These are phyloP conservation scores for Desmodus rotundus DNA, from an alignment of 2,113 vertebrate genomes.

Conservation along the genomic window DNA sequence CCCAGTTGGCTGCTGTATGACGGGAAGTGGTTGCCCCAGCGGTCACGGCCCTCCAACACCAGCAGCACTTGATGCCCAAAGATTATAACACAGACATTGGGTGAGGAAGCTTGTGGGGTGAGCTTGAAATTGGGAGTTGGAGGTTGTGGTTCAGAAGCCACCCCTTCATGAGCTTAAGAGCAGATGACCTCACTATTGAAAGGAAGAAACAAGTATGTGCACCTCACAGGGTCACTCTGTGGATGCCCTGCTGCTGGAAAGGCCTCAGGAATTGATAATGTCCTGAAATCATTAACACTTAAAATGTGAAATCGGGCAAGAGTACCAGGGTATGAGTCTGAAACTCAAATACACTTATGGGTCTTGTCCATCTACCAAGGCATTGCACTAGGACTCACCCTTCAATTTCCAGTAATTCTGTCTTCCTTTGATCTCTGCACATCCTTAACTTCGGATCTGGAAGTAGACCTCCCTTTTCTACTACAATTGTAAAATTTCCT, in stretches of 20 bases:
- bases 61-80: neutral
- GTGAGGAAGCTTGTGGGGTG: neutral
- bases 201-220: neutral
- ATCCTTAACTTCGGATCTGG: neutral
- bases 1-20: neutral
- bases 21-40: fast-evolving
- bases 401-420: neutral
- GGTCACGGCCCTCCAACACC: neutral
- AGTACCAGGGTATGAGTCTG: neutral
- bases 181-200: neutral
- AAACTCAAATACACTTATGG: neutral
- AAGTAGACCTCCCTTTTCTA: too few relatives aligned
- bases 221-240: neutral
- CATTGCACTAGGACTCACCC: neutral
- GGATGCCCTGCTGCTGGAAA: neutral
- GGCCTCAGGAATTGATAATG: neutral
- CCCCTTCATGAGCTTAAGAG: neutral
- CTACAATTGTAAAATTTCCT: too few relatives aligned
- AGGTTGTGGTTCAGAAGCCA: neutral
- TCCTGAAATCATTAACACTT: neutral
- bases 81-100: neutral
- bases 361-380: neutral
- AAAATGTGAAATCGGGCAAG: neutral
- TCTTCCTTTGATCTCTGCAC: neutral
- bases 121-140: neutral